These are phyloP conservation scores for Girardinus metallicus DNA, from an alignment of 2,797 vertebrate genomes.

Conservation along the genomic window DNA sequence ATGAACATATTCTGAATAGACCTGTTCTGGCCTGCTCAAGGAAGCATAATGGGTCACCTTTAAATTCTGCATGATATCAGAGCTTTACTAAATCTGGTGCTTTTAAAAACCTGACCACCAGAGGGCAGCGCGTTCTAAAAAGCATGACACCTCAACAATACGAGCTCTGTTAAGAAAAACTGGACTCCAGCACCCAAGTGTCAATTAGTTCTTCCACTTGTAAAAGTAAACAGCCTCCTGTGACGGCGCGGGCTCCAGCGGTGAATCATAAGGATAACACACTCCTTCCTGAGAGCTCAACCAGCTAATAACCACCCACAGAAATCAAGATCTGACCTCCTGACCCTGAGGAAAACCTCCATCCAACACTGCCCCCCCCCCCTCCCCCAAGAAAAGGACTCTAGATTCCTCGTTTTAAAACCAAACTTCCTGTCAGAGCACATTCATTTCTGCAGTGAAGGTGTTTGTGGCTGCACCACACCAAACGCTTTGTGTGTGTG, in stretches of 20 bases:
- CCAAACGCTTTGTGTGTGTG: conserved; percentile 7
- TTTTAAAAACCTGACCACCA: conserved; percentile 40
- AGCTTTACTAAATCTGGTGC: too few relatives aligned
- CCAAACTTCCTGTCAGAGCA: neutral
- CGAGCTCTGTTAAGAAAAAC: conserved; percentile 19
- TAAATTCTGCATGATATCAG: too few relatives aligned
- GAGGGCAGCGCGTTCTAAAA: conserved; percentile 60
- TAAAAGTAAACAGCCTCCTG: conserved; percentile 23
- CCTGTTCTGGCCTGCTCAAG: too few relatives aligned
- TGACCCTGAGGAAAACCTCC: conserved; percentile 70
- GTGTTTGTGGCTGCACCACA: conserved; percentile 44
- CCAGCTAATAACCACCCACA: neutral
- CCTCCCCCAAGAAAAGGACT: conserved; percentile 42
- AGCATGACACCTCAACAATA: conserved; percentile 24
- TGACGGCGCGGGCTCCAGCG: conserved; percentile 1
- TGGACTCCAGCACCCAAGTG: conserved; percentile 15
- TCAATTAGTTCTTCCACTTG: conserved; percentile 18
- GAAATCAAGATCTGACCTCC: conserved; percentile 55
- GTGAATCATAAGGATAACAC: neutral
- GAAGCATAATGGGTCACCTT: too few relatives aligned
- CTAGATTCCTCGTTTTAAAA: conserved; percentile 7
- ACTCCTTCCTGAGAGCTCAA: neutral
- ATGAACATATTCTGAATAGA: too few relatives aligned
- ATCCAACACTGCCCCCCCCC: conserved; percentile 70
- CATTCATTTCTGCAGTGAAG: conserved; percentile 44